These are phyloP conservation scores for Malurus melanocephalus DNA, from an alignment of 2,113 vertebrate species.

Conservation along the genomic window DNA sequence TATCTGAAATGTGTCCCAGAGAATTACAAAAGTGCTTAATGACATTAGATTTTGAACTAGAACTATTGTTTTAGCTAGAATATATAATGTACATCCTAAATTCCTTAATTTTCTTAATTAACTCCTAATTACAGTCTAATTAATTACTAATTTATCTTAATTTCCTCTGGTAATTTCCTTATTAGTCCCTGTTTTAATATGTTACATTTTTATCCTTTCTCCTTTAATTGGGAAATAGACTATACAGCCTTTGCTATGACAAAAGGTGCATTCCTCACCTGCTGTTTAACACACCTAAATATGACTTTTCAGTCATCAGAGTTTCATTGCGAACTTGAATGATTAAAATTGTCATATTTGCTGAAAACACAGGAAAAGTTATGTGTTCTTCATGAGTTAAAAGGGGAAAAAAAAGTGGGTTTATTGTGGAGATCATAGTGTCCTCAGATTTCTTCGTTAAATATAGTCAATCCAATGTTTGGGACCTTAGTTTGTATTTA, in stretches of 20 bases:
- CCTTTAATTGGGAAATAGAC: background rate
- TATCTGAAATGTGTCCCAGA: background rate
- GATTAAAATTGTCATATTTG: background rate
- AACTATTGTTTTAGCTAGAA: conserved; percentile 38
- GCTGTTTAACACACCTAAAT: background rate
- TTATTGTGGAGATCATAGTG: background rate
- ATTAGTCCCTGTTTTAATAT: background rate
- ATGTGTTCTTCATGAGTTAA: rapidly evolving
- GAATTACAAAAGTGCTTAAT: conserved; percentile 5
- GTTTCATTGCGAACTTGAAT: background rate
- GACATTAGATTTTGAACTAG: conserved; percentile 3
- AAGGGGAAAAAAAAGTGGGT: too few species aligned
- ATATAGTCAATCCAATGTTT: rapidly evolving
- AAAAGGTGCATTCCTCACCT: background rate
- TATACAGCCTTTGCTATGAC: background rate
- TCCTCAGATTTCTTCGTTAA: background rate
- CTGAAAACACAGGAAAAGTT: background rate
- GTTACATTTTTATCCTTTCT: conserved; percentile 8
- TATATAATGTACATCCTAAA: background rate
- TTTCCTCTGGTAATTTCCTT: conserved; percentile 53
- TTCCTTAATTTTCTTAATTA: conserved; percentile 54
- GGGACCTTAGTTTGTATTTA: background rate
- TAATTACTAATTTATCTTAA: conserved; percentile 56
- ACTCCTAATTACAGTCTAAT: conserved; percentile 45
- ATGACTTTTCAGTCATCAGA: background rate